These are phyloP conservation scores for Hippopotamus amphibius DNA, from an alignment of 2,113 vertebrate genomes.

Conservation along the genomic window DNA sequence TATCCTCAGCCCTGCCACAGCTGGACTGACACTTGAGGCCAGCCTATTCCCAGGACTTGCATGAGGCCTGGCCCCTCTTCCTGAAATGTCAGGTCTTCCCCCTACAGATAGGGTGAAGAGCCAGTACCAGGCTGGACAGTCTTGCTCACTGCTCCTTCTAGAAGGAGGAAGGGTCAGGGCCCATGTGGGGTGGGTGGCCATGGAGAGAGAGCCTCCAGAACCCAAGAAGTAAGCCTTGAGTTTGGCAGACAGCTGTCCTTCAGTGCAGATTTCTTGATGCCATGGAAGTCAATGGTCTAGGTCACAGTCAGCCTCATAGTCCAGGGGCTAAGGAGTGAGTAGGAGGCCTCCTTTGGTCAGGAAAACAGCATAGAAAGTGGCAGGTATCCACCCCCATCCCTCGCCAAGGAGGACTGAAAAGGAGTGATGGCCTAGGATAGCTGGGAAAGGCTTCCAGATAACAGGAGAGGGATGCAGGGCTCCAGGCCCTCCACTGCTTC, in stretches of 20 bases:
- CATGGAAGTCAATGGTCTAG: neutral
- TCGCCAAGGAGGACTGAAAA: neutral
- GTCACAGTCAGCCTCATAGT: neutral
- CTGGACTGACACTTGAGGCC: neutral
- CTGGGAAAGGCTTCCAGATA: neutral
- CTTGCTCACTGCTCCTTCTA: neutral
- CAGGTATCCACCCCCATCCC: neutral
- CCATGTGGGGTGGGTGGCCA: neutral
- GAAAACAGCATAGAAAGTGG: neutral
- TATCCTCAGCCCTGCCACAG: neutral
- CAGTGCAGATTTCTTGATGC: neutral
- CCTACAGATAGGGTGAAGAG: neutral
- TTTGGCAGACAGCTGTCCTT: neutral
- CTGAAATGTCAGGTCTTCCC: neutral
- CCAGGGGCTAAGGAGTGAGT: neutral
- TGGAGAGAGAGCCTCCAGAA: neutral
- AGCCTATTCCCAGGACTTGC: neutral
- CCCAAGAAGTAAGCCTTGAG: conserved; percentile 14
- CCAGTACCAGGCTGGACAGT: neutral
- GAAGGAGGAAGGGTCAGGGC: neutral
- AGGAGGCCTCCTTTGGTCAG: neutral
- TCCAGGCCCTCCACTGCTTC: neutral
- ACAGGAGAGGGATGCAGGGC: neutral
- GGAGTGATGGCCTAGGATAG: neutral
- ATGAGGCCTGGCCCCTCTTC: neutral